Evolutionary conservation across 2,113 vertebrate species (phyloP), one percentile per base, ranked within the genome.

Genomic region (Reinhardtius hippoglossoides): DNA sequence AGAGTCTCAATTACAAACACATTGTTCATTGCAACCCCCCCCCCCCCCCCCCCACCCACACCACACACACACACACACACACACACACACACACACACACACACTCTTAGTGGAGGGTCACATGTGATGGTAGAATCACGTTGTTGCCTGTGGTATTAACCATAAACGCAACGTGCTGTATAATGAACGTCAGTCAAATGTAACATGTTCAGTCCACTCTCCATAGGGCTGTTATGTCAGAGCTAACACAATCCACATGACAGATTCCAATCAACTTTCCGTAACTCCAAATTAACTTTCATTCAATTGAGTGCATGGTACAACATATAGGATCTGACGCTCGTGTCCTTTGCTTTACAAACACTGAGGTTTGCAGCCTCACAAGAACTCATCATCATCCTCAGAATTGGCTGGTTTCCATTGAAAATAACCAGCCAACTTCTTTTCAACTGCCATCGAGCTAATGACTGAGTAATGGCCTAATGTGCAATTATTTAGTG

Each of bases 181-280:
- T 24, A 65, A 4, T 62, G 31, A 31, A 31, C 6, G 31, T 31
- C 12, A 2, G 16, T 40, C 37, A 13, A 48, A 54, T 20, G 5
- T 27, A 26, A 4, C 14, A 24, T 4, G 3, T 61, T 15, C 10
- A 9, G 18, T 21, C 46, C 52, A 8, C 2, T 62, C 15, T 13
- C 61, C 24, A 48, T n/a, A 52, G 40, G 55, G 59, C 52, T 21
- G n/a, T 58, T 71, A 74, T 48, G 31, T 74, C 76, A 74, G 4
- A n/a, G 67, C 40, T 58, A 76, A 76, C 0, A 2, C 24, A 60
- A 50, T 14, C 44, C 71, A 78, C 81, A 68, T 59, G 63, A 54
- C 54, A 56, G 20, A 13, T 56, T 14, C 54, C 10, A 23, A 56
- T 56, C 10, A 13, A 24, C n/a, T 23, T 12, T 56, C 10, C 7